Percentiles rank a stretch among this genome's conserved stretches.
Evolutionary conservation across 1,140 invertebrate species (phyloP).

Genomic region (Melitaea cinxia): DNA sequence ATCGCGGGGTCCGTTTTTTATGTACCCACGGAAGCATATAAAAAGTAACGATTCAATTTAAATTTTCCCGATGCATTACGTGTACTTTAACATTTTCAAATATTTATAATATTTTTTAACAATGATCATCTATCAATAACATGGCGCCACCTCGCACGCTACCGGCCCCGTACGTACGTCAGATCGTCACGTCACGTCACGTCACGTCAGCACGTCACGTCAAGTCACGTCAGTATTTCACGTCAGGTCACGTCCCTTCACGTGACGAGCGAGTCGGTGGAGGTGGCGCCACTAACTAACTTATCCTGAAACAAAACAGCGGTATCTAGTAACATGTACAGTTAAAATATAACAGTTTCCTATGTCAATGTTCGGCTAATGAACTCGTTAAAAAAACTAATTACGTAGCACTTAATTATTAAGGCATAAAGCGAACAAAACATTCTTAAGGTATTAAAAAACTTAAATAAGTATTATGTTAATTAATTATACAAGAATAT

Average conservation of each 20-base stretch:
- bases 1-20: neutral
- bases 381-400: constrained; percentile 18
- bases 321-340: constrained; percentile 5
- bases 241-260: too few species aligned
- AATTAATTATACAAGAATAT: constrained; percentile 15
- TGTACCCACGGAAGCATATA: constrained; percentile 1
- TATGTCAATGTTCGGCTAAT: constrained; percentile 27
- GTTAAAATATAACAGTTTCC: constrained; percentile 18
- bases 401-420: constrained; percentile 4
- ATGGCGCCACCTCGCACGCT: neutral
- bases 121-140: constrained; percentile 13
- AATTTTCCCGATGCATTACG: neutral
- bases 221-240: too few species aligned
- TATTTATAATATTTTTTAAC: constrained; percentile 16
- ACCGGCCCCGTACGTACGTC: neutral
- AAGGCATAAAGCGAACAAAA: constrained; percentile 12
- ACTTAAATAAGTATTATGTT: constrained; percentile 20
- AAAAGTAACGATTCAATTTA: neutral
- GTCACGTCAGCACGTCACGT: too few species aligned
- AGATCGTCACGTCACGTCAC: neutral
- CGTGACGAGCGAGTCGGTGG: neutral
- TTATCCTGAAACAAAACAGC: constrained; percentile 1
- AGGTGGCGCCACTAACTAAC: neutral
- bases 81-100: constrained; percentile 15
- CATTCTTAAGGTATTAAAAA: constrained; percentile 5